Evolutionary conservation across 2,797 vertebrate genomes (phyloP).

Genomic region (Spea hammondii): DNA sequence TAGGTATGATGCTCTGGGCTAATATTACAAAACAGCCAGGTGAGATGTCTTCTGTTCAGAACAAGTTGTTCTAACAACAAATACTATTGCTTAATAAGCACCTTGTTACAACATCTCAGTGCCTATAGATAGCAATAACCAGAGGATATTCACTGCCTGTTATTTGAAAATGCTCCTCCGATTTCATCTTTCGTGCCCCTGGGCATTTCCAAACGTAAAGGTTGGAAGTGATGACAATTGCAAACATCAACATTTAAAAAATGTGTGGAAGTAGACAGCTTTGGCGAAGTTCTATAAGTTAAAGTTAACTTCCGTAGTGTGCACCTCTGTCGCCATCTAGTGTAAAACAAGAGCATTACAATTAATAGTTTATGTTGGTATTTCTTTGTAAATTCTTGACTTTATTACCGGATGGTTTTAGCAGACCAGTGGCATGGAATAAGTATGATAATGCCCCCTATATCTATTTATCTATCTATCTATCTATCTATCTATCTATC

Average conservation of each 20-base stretch:
- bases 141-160: slow-evolving; percentile 16
- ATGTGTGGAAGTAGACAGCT: slow-evolving; percentile 1
- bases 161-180: slow-evolving; percentile 13
- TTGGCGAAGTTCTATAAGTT: background rate
- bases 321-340: slow-evolving; percentile 11
- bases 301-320: background rate
- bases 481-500: too few species aligned
- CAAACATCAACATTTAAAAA: slow-evolving; percentile 1
- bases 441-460: too few species aligned
- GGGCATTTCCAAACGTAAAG: slow-evolving; percentile 5
- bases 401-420: too few species aligned
- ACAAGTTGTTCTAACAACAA: slow-evolving; percentile 16
- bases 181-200: slow-evolving; percentile 3
- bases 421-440: too few species aligned
- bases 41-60: background rate
- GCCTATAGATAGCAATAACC: slow-evolving; percentile 1
- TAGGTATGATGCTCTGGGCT: slow-evolving; percentile 17
- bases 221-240: slow-evolving; percentile 3
- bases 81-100: background rate
- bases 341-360: background rate
- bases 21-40: background rate
- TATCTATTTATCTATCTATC: too few species aligned
- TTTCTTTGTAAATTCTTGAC: too few species aligned
- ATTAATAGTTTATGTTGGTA: too few species aligned
- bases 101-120: slow-evolving; percentile 13